These are phyloP conservation scores for Alcedo quadribrachys DNA, from an alignment of 2,797 vertebrate species.

Conservation along the genomic window DNA sequence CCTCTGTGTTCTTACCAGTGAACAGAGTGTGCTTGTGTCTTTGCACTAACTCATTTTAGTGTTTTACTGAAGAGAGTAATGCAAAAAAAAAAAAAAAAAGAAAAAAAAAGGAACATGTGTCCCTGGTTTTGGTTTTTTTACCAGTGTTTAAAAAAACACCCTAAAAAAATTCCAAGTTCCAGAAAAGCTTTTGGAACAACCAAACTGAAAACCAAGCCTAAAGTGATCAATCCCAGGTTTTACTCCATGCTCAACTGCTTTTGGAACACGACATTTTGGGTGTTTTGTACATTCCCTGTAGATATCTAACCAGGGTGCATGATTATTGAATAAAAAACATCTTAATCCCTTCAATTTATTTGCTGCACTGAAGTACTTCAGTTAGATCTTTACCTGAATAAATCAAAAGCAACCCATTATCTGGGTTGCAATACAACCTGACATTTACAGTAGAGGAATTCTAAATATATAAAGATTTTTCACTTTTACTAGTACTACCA, in stretches of 20 bases:
- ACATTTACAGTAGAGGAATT: background rate
- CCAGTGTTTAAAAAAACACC: background rate
- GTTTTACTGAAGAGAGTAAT: background rate
- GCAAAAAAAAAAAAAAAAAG: no score
- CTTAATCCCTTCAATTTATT: background rate
- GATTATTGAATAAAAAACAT: background rate
- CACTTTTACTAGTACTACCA: background rate
- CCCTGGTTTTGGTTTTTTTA: background rate
- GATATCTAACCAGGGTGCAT: background rate
- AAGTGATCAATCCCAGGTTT: background rate
- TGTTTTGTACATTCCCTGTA: background rate
- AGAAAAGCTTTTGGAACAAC: background rate
- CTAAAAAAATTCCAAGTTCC: background rate
- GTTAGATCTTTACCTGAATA: slow-evolving; percentile 31
- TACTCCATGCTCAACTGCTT: background rate
- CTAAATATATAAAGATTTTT: slow-evolving; percentile 4
- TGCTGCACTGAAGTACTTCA: background rate
- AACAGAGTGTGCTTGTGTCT: background rate
- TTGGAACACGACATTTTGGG: background rate
- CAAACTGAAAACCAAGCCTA: background rate
- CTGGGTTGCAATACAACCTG: background rate
- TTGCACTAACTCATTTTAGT: background rate
- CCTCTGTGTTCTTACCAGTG: background rate
- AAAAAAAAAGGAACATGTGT: background rate
- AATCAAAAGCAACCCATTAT: slow-evolving; percentile 21